These are phyloP conservation scores for Leucophenga varia DNA, from an alignment of 1,140 invertebrate species.

Conservation along the genomic window DNA sequence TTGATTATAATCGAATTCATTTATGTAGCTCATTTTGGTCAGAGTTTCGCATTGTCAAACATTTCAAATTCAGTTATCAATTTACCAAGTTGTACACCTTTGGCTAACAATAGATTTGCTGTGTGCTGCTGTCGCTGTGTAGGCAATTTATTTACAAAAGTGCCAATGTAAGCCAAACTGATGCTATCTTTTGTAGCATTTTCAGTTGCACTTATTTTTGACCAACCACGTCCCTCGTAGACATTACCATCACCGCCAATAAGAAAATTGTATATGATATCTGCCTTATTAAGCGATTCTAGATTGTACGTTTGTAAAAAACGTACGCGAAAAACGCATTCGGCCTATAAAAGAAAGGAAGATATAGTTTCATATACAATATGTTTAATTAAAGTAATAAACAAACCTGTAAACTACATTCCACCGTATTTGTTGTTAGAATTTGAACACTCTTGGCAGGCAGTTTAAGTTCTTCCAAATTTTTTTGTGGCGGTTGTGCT, in stretches of 20 bases:
- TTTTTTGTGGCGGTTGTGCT: slow-evolving; percentile 60
- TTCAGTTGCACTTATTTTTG: slow-evolving; percentile 60
- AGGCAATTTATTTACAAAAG: slow-evolving; percentile 60
- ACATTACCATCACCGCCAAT: slow-evolving; percentile 71
- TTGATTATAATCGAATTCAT: too few relatives aligned
- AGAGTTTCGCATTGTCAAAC: slow-evolving; percentile 59
- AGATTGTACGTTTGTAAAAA: slow-evolving; percentile 65
- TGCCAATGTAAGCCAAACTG: slow-evolving; percentile 69
- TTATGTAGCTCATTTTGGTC: too few relatives aligned
- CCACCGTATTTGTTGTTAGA: slow-evolving; percentile 57
- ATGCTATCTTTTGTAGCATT: slow-evolving; percentile 63
- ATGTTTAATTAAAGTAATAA: neutral
- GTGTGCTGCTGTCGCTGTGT: slow-evolving; percentile 60
- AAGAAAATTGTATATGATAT: slow-evolving; percentile 76
- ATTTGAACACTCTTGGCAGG: slow-evolving; percentile 59
- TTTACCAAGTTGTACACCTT: slow-evolving; percentile 61
- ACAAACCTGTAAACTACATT: slow-evolving; percentile 56
- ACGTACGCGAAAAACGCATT: slow-evolving; percentile 48
- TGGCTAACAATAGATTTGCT: slow-evolving; percentile 61
- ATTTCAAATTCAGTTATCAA: slow-evolving; percentile 63
- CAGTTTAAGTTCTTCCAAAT: slow-evolving; percentile 43
- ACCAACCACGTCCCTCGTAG: slow-evolving; percentile 71
- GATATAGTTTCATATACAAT: slow-evolving; percentile 2
- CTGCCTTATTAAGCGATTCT: slow-evolving; percentile 57
- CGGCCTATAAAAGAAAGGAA: slow-evolving; percentile 25